These are phyloP conservation scores for Pseudomugil gertrudae DNA, from an alignment of 2,797 vertebrate species.

Conservation along the genomic window DNA sequence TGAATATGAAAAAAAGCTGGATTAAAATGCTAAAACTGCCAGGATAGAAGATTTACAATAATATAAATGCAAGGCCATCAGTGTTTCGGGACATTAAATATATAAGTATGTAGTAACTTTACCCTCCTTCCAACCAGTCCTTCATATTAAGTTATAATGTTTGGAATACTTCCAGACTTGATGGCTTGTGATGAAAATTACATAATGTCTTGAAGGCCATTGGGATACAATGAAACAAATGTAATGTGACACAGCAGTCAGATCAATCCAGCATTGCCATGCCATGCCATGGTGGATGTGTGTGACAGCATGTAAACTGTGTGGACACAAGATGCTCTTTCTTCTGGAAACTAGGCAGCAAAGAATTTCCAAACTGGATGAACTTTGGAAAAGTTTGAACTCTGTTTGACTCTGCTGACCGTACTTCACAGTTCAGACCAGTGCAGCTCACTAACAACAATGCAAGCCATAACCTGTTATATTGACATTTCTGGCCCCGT, in stretches of 20 bases:
- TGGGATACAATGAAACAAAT: conserved; percentile 58
- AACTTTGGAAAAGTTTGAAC: conserved; percentile 7
- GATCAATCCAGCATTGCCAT: conserved; percentile 48
- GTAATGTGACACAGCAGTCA: conserved; percentile 49
- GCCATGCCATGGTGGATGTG: conserved; percentile 23
- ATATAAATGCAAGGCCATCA: neutral
- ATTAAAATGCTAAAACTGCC: neutral
- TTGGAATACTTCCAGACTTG: conserved; percentile 9
- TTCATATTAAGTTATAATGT: conserved; percentile 2
- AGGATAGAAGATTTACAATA: neutral
- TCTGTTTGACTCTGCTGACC: conserved; percentile 35
- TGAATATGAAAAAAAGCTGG: neutral
- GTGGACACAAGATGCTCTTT: conserved; percentile 9
- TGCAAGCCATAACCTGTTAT: conserved; percentile 48
- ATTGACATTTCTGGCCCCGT: conserved; percentile 17
- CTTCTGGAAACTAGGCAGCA: neutral
- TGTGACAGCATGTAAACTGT: conserved; percentile 23
- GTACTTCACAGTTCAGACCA: conserved; percentile 21
- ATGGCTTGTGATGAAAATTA: conserved; percentile 37
- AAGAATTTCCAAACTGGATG: conserved; percentile 11
- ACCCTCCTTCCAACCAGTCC: conserved; percentile 7
- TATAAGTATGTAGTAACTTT: conserved; percentile 22
- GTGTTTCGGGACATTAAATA: neutral
- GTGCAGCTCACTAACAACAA: conserved; percentile 41
- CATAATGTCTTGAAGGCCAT: conserved; percentile 28